These are phyloP conservation scores for Percopsis omiscomaycus DNA, from an alignment of 2,797 vertebrate species.

Conservation along the genomic window DNA sequence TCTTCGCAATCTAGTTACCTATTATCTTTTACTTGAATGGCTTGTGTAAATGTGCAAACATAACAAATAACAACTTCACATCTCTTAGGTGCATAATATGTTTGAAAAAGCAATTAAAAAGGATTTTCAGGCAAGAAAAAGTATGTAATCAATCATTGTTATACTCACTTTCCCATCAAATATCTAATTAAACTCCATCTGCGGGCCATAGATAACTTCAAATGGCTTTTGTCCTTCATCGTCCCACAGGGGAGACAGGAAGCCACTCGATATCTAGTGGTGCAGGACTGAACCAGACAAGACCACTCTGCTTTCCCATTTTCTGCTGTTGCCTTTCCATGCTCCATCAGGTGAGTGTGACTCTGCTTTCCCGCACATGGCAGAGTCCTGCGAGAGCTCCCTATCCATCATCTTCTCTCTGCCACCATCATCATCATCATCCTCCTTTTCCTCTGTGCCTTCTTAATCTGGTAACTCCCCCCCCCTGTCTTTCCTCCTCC, in stretches of 20 bases:
- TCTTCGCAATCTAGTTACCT: slow-evolving; percentile 31
- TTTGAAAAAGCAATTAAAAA: slow-evolving; percentile 18
- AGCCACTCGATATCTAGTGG: slow-evolving; percentile 21
- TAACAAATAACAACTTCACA: slow-evolving; percentile 5
- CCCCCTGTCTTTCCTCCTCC: slow-evolving; percentile 5
- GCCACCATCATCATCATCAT: slow-evolving; percentile 46
- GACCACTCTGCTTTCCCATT: slow-evolving; percentile 41
- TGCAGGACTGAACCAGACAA: slow-evolving; percentile 34
- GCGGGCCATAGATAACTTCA: slow-evolving; percentile 36
- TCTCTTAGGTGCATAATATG: slow-evolving; percentile 21
- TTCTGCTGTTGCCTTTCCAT: slow-evolving; percentile 49
- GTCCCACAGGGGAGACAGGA: slow-evolving; percentile 40
- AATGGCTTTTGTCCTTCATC: slow-evolving; percentile 40
- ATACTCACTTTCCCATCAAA: slow-evolving; percentile 46
- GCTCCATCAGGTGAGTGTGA: slow-evolving; percentile 41
- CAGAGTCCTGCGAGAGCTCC: slow-evolving; percentile 35
- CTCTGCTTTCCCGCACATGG: not conserved
- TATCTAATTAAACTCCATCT: slow-evolving; percentile 35
- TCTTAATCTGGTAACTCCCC: slow-evolving; percentile 20
- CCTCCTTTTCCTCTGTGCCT: slow-evolving; percentile 35
- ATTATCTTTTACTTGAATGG: slow-evolving; percentile 30
- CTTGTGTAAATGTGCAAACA: slow-evolving; percentile 8
- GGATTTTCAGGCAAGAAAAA: slow-evolving; percentile 21
- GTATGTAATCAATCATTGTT: slow-evolving; percentile 24
- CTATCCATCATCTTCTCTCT: slow-evolving; percentile 64